phyloP scores from a whole-genome alignment of 2,113 vertebrate species.

The Sebastes schlegelii region DNA sequence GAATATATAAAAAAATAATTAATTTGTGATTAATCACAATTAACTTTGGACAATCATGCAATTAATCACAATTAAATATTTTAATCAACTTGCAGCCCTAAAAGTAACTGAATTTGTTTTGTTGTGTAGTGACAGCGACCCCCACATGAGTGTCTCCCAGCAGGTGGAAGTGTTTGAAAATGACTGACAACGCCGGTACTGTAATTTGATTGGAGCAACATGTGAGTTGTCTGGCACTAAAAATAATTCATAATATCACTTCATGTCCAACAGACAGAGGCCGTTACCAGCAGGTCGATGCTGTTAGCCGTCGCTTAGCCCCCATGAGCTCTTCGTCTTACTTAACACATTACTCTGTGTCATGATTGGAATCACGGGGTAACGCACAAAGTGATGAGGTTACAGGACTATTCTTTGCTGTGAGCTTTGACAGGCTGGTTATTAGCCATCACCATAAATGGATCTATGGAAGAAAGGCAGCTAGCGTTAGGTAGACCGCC shows the following conservation, averaged over 20 bases:
- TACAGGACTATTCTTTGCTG: neutral
- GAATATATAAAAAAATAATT: no score
- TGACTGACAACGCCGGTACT: neutral
- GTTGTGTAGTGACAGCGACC: neutral
- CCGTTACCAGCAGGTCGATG: neutral
- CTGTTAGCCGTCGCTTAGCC: neutral
- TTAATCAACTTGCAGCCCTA: no score
- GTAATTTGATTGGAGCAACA: neutral
- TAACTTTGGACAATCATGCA: no score
- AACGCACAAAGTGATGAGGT: no score
- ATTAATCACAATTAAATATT: no score
- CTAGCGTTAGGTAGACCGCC: neutral
- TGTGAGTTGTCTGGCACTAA: neutral
- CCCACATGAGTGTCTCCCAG: neutral
- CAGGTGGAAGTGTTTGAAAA: neutral
- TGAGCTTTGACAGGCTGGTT: neutral
- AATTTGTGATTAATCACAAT: no score
- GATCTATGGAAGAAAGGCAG: neutral
- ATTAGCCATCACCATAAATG: neutral
- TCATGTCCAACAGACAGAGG: neutral
- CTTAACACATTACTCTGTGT: neutral
- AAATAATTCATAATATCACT: neutral
- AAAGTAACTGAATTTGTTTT: neutral
- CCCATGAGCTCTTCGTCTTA: neutral
- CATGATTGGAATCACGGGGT: neutral